phyloP scores from a whole-genome alignment of 2,797 vertebrate species.

The Microctenopoma stevenorrisi region DNA sequence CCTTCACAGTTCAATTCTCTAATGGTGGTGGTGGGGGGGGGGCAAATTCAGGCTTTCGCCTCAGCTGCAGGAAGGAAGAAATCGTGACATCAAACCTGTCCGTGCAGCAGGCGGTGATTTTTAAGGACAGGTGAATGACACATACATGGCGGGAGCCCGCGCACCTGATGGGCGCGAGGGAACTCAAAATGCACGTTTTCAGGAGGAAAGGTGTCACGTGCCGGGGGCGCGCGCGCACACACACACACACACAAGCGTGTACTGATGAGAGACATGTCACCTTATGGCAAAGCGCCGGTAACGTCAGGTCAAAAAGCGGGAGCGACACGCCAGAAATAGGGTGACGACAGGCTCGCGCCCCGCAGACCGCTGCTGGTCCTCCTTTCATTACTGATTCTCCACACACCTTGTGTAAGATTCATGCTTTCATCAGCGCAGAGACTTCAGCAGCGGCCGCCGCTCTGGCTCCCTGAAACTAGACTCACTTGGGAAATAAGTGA shows the following conservation, averaged over 20 bases:
- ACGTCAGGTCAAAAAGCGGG: slow-evolving; percentile 5
- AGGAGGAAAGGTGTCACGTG: slow-evolving; percentile 22
- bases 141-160: slow-evolving; percentile 39
- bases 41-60: slow-evolving; percentile 26
- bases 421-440: slow-evolving; percentile 37
- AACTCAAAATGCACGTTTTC: slow-evolving; percentile 27
- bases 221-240: neutral
- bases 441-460: slow-evolving; percentile 20
- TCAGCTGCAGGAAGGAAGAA: slow-evolving; percentile 37
- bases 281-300: slow-evolving; percentile 10
- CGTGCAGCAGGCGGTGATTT: slow-evolving; percentile 21
- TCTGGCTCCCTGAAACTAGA: slow-evolving; percentile 19
- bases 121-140: slow-evolving; percentile 54
- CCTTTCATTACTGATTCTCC: slow-evolving; percentile 42
- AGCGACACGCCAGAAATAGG: neutral
- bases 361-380: slow-evolving; percentile 13
- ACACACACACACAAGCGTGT: slow-evolving; percentile 10
- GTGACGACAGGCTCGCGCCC: slow-evolving; percentile 21
- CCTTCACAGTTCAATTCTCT: slow-evolving; percentile 32
- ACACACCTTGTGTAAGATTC: slow-evolving; percentile 51
- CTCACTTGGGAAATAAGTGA: slow-evolving; percentile 33
- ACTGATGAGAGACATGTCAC: slow-evolving; percentile 20
- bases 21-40: slow-evolving; percentile 9
- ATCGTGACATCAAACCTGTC: slow-evolving; percentile 33
- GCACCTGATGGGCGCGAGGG: slow-evolving; percentile 22